Evolutionary conservation across 2,888 invertebrate species (phyloP), one percentile per base, ranked within the genome.

Genomic region (Drosophila putrida): DNA sequence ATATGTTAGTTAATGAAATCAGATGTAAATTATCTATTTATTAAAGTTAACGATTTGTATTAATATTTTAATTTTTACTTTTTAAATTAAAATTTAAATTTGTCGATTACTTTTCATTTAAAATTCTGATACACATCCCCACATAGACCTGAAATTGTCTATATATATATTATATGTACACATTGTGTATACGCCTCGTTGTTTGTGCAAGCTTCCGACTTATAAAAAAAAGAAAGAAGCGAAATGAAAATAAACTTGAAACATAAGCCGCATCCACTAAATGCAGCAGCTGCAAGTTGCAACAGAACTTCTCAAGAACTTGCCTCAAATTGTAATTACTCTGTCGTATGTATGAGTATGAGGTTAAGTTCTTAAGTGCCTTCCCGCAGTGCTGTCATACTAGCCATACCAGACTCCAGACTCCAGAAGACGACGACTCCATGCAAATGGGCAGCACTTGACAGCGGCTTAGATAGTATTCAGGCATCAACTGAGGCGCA

Each of bases 401-500:
- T 10, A 15, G 27, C 13, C 46, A n/a, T n/a, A n/a, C n/a, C n/a
- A n/a, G n/a, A n/a, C n/a, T n/a, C n/a, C n/a, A n/a, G n/a, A n/a
- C n/a, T n/a, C n/a, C n/a, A n/a, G n/a, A n/a, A 25, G n/a, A 38
- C 9, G 11, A 28, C 13, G 11, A 28, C 46, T 28, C 33, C 25
- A 41, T 51, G 59, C 51, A 51, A 59, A 59, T 59, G 39, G 50
- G 31, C 25, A 33, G 39, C 39, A 25, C 59, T 41, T 59, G 51
- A 43, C 59, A 51, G 46, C 25, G 39, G 39, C 41, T 20, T 15
- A 43, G 43, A 43, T 15, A 53, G 35, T 35, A 53, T n/a, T 27
- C 60, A 61, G 60, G 15, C 55, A 57, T 46, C 55, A 46, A 57
- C 15, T 46, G n/a, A n/a, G 43, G 49, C 36, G 50, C 64, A 46